Percentiles rank a stretch among this genome's conserved stretches.
phyloP scores from a whole-genome alignment of 2,888 invertebrate species.

The Gonocerus acuteangulatus region DNA sequence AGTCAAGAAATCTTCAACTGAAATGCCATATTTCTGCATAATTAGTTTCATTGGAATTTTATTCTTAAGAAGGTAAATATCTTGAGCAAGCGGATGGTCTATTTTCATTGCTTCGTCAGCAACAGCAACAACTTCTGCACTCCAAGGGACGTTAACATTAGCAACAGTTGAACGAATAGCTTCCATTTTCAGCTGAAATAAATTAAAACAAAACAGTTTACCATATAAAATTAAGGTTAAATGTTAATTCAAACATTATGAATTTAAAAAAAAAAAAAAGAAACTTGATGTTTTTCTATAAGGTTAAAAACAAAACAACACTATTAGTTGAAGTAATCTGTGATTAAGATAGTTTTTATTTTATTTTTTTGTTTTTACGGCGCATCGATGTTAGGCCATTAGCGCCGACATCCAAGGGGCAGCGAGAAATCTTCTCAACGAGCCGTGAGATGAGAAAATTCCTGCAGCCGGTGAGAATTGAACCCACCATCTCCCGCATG shows the following conservation, averaged over 20 bases:
- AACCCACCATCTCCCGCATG: too few relatives aligned
- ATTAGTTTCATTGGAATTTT: slow-evolving; percentile 45
- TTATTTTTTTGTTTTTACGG: too few relatives aligned
- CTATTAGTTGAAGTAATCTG: too few relatives aligned
- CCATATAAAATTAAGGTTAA: not conserved
- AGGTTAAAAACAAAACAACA: too few relatives aligned
- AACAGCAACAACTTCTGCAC: slow-evolving; percentile 41
- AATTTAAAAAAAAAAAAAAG: not conserved
- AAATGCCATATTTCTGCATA: slow-evolving; percentile 45
- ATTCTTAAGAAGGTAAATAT: slow-evolving; percentile 43
- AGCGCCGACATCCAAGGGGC: too few relatives aligned
- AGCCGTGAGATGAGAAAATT: too few relatives aligned
- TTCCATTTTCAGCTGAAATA: slow-evolving; percentile 41
- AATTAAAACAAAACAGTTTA: not conserved
- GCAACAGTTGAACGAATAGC: slow-evolving; percentile 42
- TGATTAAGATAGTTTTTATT: too few relatives aligned
- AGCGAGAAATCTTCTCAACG: too few relatives aligned
- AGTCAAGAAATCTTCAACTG: not conserved
- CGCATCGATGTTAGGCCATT: too few relatives aligned
- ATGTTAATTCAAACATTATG: not conserved
- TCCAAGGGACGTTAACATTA: slow-evolving; percentile 45
- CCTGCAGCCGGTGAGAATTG: too few relatives aligned
- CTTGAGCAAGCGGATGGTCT: slow-evolving; percentile 43
- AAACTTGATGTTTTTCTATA: not conserved
- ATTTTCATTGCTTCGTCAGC: slow-evolving; percentile 41